Conservation (phyloP, 1,140 invertebrate species). For the Aphaenogaster rudis region DNA sequence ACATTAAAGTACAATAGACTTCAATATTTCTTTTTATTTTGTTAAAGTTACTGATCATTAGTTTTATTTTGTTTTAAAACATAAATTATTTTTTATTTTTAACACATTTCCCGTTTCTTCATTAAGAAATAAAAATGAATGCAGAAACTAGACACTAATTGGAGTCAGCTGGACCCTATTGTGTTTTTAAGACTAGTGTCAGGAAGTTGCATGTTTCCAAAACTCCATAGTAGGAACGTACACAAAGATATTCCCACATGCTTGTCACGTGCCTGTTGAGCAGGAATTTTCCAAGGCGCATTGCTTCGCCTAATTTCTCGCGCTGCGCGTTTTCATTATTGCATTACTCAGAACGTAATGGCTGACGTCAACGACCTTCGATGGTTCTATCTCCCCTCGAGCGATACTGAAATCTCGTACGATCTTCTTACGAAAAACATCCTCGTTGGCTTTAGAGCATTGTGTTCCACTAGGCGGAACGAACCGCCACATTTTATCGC, state of each 20-base stretch:
- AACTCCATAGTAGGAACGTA: background rate
- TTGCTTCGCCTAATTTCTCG: conserved; percentile 58
- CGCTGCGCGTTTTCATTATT: conserved; percentile 47
- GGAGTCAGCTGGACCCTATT: background rate
- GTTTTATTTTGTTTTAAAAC: background rate
- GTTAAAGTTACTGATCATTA: background rate
- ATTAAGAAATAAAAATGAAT: background rate
- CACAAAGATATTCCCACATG: background rate
- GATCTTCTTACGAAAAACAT: conserved; percentile 47
- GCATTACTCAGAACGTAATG: conserved; percentile 43
- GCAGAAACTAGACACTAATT: background rate
- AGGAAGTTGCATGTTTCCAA: background rate
- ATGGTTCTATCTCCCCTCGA: conserved; percentile 19
- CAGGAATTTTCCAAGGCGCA: conserved; percentile 47
- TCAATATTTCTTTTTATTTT: background rate
- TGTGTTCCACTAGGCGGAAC: background rate
- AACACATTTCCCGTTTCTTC: background rate
- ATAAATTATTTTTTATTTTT: background rate
- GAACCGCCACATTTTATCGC: background rate
- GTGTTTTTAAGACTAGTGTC: background rate
- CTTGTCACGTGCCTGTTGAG: conserved; percentile 12
- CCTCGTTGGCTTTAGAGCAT: background rate
- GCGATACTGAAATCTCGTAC: conserved; percentile 28
- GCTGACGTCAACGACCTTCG: conserved; percentile 70
- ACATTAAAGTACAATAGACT: background rate